Base-by-base conservation (phyloP, 1,140 invertebrate genomes). In the Tetragonula clypearis region DNA sequence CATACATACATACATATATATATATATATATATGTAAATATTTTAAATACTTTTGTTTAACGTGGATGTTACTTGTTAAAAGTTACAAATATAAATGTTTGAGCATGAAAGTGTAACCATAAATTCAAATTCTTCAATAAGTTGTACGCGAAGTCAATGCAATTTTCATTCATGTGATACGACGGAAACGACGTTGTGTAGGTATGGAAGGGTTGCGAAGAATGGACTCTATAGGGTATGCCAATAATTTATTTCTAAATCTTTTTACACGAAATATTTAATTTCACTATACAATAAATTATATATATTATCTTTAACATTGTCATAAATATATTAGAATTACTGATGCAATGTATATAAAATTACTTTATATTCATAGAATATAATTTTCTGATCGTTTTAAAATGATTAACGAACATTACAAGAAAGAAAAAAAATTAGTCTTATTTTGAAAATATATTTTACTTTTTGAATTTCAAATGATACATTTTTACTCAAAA, bases 101-200 rank as follows among this genome's bases (percentile, higher is more conserved):
- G 23, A 23, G n/a, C n/a, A 68, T 69, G 35, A 8, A 77, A 56
- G 62, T 78, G 17, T 78, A 49, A 58, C 19, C 55, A 69, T 49
- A 60, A 65, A 83, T 78, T 81, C n/a, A 72, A 81, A 87, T 65
- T 88, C 49, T 56, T 82, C 60, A 53, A 49, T 74, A 68, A 88
- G 79, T n/a, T 71, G 78, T 85, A 80, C 80, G 82, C 76, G 68
- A 84, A 72, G 71, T 23, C 71, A 85, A 81, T 77, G 79, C 77
- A 72, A 92, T 84, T 91, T 91, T 88, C 88, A 91, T 91, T 92
- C 91, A 90, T 90, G 72, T 69, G 69, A 79, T 71, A 85, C 75
- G 69, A 69, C 56, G 68, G 62, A 73, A 74, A 58, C 71, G 65
- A 53, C 35, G 65, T 75, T 77, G 58, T 23, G 41, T 77, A 62